phyloP scores from a whole-genome alignment of 1,140 invertebrate genomes.

The Brachionus rubens region DNA sequence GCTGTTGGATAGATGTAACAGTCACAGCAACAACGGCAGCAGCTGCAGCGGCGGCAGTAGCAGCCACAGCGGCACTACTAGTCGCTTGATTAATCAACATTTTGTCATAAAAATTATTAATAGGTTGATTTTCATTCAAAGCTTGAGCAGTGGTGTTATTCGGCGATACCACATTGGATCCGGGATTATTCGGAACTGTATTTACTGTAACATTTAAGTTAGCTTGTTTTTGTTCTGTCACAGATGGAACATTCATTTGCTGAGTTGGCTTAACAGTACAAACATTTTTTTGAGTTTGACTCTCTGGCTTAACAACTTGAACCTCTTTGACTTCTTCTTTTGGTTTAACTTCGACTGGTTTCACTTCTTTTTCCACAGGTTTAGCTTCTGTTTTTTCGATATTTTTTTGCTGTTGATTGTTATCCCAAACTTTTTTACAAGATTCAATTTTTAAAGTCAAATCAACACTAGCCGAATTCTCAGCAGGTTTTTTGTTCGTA shows the following conservation, averaged over 20 bases:
- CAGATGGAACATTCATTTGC: background rate
- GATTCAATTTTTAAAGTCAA: background rate
- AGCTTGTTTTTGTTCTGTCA: background rate
- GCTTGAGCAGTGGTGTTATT: background rate
- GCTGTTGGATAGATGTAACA: slow-evolving; percentile 4
- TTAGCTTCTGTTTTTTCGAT: background rate
- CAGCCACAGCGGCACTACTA: background rate
- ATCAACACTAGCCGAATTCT: background rate
- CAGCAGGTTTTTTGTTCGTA: background rate
- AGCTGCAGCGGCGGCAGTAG: slow-evolving; percentile 4
- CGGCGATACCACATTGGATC: background rate
- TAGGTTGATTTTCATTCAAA: background rate
- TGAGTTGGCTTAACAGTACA: slow-evolving; percentile 43
- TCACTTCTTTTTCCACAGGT: background rate
- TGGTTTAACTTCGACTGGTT: background rate
- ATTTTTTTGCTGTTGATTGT: background rate
- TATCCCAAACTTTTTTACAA: slow-evolving; percentile 7
- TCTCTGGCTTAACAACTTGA: background rate
- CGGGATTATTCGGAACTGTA: background rate
- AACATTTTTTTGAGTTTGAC: slow-evolving; percentile 6
- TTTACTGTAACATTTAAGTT: background rate
- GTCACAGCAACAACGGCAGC: slow-evolving; percentile 12
- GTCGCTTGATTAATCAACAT: background rate
- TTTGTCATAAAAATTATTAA: slow-evolving; percentile 28
- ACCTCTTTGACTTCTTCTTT: background rate